phyloP scores from a whole-genome alignment of 2,113 vertebrate genomes.

The Psilopsiagon aurifrons region DNA sequence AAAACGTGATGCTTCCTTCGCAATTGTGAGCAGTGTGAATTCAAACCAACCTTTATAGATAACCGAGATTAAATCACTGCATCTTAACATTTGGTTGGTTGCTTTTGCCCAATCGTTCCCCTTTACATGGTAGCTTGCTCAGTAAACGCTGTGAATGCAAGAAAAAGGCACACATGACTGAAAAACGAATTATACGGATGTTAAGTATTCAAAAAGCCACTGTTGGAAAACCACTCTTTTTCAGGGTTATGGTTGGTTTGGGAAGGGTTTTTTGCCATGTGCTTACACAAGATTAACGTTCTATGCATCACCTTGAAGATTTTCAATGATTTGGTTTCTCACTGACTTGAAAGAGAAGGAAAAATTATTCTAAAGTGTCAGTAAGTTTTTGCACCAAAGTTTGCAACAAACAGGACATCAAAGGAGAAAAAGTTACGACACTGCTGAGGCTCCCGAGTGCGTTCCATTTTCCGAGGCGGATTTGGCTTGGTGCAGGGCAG shows the following conservation, averaged over 20 bases:
- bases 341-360: constrained; percentile 42
- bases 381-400: constrained; percentile 37
- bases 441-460: constrained; percentile 58
- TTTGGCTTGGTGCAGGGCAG: constrained; percentile 90
- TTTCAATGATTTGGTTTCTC: constrained; percentile 33
- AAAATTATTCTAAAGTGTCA: constrained; percentile 28
- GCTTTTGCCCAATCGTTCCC: not conserved
- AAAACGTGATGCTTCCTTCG: not conserved
- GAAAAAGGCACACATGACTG: not conserved
- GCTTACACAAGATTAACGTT: not conserved
- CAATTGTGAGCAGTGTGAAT: not conserved
- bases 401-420: constrained; percentile 35
- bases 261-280: not conserved
- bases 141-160: not conserved
- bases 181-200: not conserved
- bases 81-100: not conserved
- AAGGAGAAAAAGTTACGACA: constrained; percentile 56
- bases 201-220: constrained; percentile 30
- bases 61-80: not conserved
- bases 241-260: not conserved
- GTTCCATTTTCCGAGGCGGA: constrained; percentile 79
- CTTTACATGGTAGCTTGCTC: not conserved
- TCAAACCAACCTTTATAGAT: not conserved
- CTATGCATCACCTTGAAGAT: constrained; percentile 35
- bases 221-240: not conserved